Evolutionary conservation across 2,888 invertebrate genomes (phyloP).

Genomic region (Diarsia rubi): DNA sequence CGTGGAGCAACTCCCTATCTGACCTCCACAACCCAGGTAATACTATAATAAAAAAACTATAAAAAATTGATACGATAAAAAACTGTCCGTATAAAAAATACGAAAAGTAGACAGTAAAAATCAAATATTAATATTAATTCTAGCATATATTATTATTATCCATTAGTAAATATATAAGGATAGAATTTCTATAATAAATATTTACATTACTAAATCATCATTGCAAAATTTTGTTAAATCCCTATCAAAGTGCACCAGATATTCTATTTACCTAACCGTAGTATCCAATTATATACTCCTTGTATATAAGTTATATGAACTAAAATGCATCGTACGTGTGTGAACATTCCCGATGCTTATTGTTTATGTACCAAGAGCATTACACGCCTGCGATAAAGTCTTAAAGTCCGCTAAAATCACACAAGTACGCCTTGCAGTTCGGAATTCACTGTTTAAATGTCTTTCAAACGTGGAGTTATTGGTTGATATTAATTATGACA

Average conservation of each 20-base stretch:
- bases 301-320: constrained; percentile 5
- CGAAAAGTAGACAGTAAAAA: background rate
- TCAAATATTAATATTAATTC: background rate
- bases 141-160: background rate
- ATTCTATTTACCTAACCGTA: background rate
- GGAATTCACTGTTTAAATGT: background rate
- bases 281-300: background rate
- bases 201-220: constrained; percentile 3
- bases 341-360: constrained; percentile 16
- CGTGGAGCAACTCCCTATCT: too few relatives aligned
- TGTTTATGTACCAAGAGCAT: constrained; percentile 16
- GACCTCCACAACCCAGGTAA: too few relatives aligned
- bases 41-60: too few relatives aligned
- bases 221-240: constrained; percentile 4
- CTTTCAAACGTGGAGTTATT: constrained; percentile 8
- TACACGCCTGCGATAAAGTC: constrained; percentile 3
- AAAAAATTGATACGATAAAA: background rate
- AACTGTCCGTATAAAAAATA: background rate
- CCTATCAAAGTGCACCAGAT: constrained; percentile 8
- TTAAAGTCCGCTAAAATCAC: constrained; percentile 21
- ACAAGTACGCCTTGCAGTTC: background rate
- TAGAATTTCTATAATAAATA: background rate
- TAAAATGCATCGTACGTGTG: background rate
- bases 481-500: background rate
- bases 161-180: background rate